Percentiles rank a stretch among this genome's conserved stretches.
These are phyloP conservation scores for Tricholaema leucomelas DNA, from an alignment of 2,113 vertebrate genomes.

Conservation along the genomic window DNA sequence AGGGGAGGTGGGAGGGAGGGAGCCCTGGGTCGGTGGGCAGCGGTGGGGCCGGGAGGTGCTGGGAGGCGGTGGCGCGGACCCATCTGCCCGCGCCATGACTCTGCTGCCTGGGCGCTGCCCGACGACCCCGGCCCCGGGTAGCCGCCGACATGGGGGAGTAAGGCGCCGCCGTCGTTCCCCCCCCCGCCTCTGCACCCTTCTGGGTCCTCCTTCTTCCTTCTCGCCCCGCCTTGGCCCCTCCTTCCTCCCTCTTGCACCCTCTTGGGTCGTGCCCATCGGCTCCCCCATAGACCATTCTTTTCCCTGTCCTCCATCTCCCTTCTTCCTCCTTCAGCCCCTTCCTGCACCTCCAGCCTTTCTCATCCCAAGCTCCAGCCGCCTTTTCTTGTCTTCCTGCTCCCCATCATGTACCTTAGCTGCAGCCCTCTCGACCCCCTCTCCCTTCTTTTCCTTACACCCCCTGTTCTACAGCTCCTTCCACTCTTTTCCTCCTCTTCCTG, in stretches of 20 bases:
- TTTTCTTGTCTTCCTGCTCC: background rate
- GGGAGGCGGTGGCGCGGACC: background rate
- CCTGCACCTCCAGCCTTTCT: background rate
- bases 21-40: background rate
- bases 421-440: background rate
- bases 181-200: too few species aligned
- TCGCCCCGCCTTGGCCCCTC: background rate
- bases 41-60: background rate
- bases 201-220: background rate
- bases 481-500: background rate
- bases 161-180: background rate
- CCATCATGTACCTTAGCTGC: background rate
- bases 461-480: too few species aligned
- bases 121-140: background rate
- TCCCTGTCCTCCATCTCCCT: background rate
- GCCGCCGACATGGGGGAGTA: background rate
- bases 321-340: background rate
- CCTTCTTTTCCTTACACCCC: too few species aligned
- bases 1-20: background rate
- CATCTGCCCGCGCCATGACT: conserved; percentile 1
- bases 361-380: background rate
- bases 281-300: too few species aligned
- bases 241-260: too few species aligned
- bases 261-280: background rate
- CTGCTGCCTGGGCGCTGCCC: conserved; percentile 33